Evolutionary conservation across 2,797 vertebrate genomes (phyloP).

Genomic region (Natrix natrix): DNA sequence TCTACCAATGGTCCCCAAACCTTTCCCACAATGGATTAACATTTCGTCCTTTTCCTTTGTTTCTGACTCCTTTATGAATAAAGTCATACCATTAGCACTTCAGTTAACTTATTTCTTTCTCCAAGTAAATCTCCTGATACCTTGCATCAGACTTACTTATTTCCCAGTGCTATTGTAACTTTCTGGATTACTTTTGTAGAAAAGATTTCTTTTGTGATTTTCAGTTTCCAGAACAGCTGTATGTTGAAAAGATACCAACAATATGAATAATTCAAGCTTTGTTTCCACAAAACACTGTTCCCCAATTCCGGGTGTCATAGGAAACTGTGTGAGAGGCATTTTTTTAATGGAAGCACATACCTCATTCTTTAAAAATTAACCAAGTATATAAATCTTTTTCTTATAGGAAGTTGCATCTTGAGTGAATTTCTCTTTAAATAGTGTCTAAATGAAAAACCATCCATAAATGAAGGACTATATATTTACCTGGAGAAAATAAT

Average conservation of each 20-base stretch:
- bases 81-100: neutral
- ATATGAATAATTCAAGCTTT: neutral
- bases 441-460: neutral
- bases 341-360: neutral
- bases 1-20: neutral
- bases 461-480: neutral
- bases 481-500: neutral
- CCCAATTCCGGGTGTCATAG: neutral
- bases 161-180: neutral
- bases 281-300: neutral
- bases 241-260: neutral
- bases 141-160: neutral
- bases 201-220: neutral
- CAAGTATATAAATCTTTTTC: neutral
- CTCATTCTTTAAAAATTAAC: neutral
- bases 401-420: neutral
- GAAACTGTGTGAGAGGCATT: neutral
- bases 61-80: neutral
- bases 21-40: neutral
- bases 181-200: neutral
- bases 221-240: neutral
- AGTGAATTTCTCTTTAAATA: neutral
- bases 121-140: neutral
- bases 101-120: neutral
- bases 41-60: neutral